phyloP scores from a whole-genome alignment of 2,113 vertebrate species.

The Microcebus ravelobensis region DNA sequence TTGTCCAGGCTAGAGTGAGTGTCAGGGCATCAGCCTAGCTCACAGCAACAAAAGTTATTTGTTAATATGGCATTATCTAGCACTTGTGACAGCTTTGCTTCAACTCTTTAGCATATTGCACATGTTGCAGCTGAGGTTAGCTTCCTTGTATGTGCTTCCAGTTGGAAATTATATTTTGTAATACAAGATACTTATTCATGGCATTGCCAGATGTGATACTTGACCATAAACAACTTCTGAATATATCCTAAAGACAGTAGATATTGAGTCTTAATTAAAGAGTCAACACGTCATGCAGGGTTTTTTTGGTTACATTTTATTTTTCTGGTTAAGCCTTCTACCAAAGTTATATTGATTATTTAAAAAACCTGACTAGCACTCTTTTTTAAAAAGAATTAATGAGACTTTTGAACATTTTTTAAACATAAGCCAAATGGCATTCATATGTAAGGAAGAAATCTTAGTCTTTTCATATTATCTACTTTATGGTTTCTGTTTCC shows the following conservation, averaged over 20 bases:
- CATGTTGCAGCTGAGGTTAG: not conserved
- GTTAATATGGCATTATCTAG: not conserved
- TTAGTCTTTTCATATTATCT: not conserved
- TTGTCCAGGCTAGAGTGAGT: too few relatives aligned
- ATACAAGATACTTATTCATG: not conserved
- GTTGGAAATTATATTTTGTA: constrained; percentile 39
- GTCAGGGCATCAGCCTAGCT: too few relatives aligned
- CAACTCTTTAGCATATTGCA: not conserved
- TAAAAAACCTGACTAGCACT: not conserved
- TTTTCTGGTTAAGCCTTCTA: not conserved
- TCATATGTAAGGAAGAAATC: constrained; percentile 5
- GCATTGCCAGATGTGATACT: not conserved
- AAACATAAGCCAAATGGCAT: not conserved
- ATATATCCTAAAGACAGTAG: not conserved
- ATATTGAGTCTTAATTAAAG: not conserved
- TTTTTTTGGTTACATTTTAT: not conserved
- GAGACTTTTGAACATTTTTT: not conserved
- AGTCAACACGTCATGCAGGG: not conserved
- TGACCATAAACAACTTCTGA: not conserved
- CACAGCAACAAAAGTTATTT: not conserved
- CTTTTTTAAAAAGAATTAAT: not conserved
- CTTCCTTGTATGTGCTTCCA: not conserved
- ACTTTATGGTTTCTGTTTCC: not conserved
- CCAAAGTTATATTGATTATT: not conserved
- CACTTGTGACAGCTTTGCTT: not conserved